phyloP scores from a whole-genome alignment of 2,113 vertebrate species.

The Periophthalmus modestus region DNA sequence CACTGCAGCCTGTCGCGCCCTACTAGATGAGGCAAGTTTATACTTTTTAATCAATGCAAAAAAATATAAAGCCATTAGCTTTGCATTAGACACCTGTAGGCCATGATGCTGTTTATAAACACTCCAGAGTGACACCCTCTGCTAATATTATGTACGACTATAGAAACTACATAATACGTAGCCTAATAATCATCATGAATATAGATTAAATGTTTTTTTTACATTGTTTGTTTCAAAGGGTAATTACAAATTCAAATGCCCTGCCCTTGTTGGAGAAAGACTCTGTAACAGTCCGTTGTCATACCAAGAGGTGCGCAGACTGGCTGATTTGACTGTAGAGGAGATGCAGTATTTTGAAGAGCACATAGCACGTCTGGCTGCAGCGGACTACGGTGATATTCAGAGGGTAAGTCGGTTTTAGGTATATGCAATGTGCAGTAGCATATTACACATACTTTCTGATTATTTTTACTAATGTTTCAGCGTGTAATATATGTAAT shows the following conservation, averaged over 20 bases:
- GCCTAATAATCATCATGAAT: no score
- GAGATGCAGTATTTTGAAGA: conserved; percentile 71
- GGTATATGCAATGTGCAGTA: neutral
- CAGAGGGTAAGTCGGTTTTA: conserved; percentile 37
- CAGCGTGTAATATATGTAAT: no score
- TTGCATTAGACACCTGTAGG: neutral
- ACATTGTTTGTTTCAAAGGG: no score
- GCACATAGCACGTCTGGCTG: conserved; percentile 54
- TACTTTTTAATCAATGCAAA: neutral
- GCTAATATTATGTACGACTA: neutral
- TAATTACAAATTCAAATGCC: conserved; percentile 34
- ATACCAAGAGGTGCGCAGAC: conserved; percentile 64
- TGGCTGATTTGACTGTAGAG: conserved; percentile 57
- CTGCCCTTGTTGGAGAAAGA: conserved; percentile 41
- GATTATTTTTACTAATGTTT: no score
- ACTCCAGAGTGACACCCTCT: neutral
- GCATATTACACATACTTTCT: no score
- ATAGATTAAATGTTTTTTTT: no score
- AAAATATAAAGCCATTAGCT: neutral
- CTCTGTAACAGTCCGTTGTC: conserved; percentile 56
- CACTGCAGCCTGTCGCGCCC: conserved; percentile 50
- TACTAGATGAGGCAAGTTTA: conserved; percentile 56
- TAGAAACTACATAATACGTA: neutral
- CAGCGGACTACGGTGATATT: conserved; percentile 51
- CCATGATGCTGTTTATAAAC: neutral